Evolutionary conservation across 2,113 vertebrate species (phyloP).

Genomic region (Ptychochromis oligacanthus): DNA sequence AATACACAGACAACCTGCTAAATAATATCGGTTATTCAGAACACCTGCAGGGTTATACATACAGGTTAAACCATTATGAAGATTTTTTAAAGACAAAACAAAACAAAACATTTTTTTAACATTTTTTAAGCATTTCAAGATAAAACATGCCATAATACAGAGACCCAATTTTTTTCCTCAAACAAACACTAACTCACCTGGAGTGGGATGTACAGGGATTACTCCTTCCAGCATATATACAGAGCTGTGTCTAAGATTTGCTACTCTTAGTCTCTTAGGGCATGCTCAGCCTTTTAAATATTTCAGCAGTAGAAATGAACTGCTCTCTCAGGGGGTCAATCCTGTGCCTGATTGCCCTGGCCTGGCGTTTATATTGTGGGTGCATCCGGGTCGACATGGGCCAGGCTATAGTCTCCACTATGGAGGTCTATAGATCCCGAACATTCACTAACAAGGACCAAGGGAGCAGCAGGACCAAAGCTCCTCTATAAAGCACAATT

Average conservation of each 20-base stretch:
- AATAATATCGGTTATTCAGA: neutral
- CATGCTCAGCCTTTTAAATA: slow-evolving; percentile 77
- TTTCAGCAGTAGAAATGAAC: slow-evolving; percentile 82
- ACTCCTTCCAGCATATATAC: slow-evolving; percentile 39
- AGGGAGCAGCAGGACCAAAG: slow-evolving; percentile 64
- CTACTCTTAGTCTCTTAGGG: slow-evolving; percentile 62
- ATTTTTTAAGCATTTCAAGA: neutral
- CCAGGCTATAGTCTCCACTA: slow-evolving; percentile 14
- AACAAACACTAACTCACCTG: slow-evolving; percentile 2
- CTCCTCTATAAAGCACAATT: slow-evolving; percentile 75
- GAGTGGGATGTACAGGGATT: slow-evolving; percentile 36
- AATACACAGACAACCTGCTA: neutral
- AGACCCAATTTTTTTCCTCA: slow-evolving; percentile 4
- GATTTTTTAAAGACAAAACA: too few relatives aligned
- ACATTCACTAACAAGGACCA: slow-evolving; percentile 62
- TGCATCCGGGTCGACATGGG: slow-evolving; percentile 26
- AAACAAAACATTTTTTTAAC: neutral
- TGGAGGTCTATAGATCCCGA: slow-evolving; percentile 37
- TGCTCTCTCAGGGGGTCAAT: slow-evolving; percentile 77
- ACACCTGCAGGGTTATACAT: neutral
- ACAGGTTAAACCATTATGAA: neutral
- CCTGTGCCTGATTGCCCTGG: slow-evolving; percentile 65
- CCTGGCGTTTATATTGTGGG: slow-evolving; percentile 66
- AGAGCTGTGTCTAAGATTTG: slow-evolving; percentile 42
- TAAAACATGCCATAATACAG: neutral